These are phyloP conservation scores for Hypomecis punctinalis DNA, from an alignment of 2,888 invertebrate species.

Conservation along the genomic window DNA sequence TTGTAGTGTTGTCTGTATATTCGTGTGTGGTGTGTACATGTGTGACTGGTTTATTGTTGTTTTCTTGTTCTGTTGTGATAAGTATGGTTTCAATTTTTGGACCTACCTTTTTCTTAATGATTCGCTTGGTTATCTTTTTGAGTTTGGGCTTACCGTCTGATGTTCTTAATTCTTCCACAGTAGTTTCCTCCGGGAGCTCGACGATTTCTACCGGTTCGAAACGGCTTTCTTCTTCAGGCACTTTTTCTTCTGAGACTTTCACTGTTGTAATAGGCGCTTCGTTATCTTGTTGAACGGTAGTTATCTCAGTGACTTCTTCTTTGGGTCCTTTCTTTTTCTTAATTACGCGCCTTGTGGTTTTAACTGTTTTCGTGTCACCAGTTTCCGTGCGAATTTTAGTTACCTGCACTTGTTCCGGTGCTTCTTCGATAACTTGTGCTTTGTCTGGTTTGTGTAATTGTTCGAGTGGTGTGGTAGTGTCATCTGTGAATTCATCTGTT, in stretches of 20 bases:
- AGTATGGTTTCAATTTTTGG: slow-evolving; percentile 57
- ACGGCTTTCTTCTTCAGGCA: slow-evolving; percentile 15
- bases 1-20: slow-evolving; percentile 39
- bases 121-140: slow-evolving; percentile 39
- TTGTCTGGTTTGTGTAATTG: slow-evolving; percentile 27
- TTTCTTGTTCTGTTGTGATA: slow-evolving; percentile 42
- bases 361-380: slow-evolving; percentile 52
- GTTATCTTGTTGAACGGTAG: slow-evolving; percentile 46
- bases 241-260: slow-evolving; percentile 20
- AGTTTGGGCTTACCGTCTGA: slow-evolving; percentile 50
- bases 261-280: slow-evolving; percentile 43
- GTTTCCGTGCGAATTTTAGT: slow-evolving; percentile 36
- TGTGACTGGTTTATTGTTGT: slow-evolving; percentile 49
- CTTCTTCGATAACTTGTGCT: slow-evolving; percentile 34
- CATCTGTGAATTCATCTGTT: slow-evolving; percentile 48
- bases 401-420: slow-evolving; percentile 26
- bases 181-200: slow-evolving; percentile 31
- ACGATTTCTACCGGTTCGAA: slow-evolving; percentile 40
- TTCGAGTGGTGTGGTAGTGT: slow-evolving; percentile 41
- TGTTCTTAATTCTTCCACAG: slow-evolving; percentile 34
- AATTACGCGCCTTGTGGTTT: slow-evolving; percentile 48
- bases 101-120: slow-evolving; percentile 53
- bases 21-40: slow-evolving; percentile 54
- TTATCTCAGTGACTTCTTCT: slow-evolving; percentile 47
- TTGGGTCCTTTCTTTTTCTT: slow-evolving; percentile 51